Evolutionary conservation across 2,113 vertebrate species (phyloP).

Genomic region (Protomyctophum bolini): DNA sequence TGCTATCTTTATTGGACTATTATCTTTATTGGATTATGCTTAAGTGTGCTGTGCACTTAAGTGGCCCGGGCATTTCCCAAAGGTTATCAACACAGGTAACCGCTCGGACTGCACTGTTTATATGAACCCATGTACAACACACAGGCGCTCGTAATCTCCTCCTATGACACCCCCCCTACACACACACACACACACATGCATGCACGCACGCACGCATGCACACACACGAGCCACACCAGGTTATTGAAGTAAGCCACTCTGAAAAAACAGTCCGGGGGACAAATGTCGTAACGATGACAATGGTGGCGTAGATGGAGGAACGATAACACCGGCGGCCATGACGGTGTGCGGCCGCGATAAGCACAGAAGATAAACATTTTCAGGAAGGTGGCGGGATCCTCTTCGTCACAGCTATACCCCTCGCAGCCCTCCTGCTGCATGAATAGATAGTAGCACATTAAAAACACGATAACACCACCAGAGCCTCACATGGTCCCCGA

Average conservation of each 20-base stretch:
- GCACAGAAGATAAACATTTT: constrained; percentile 59
- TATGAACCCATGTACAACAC: neutral
- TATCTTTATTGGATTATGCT: neutral
- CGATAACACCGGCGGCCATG: constrained; percentile 5
- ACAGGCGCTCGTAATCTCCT: neutral
- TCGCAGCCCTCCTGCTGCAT: constrained; percentile 55
- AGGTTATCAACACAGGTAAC: constrained; percentile 14
- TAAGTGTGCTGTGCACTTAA: constrained; percentile 3
- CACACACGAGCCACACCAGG: neutral
- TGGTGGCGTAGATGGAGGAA: constrained; percentile 16
- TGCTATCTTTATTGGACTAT: constrained; percentile 11
- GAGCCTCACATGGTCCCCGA: constrained; percentile 27
- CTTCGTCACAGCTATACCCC: constrained; percentile 18
- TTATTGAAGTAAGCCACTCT: constrained; percentile 3
- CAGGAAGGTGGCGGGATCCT: constrained; percentile 68
- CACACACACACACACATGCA: neutral
- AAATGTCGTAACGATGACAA: constrained; percentile 22
- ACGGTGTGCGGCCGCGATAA: constrained; percentile 56
- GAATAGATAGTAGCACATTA: constrained; percentile 63
- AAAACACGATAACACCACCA: constrained; percentile 66
- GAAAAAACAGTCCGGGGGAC: constrained; percentile 30
- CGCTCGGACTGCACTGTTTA: neutral
- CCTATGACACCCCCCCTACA: neutral
- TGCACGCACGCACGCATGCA: no score
- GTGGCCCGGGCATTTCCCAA: neutral